Conservation (phyloP, 2,888 invertebrate genomes). For the Polylopha cassiicola region DNA sequence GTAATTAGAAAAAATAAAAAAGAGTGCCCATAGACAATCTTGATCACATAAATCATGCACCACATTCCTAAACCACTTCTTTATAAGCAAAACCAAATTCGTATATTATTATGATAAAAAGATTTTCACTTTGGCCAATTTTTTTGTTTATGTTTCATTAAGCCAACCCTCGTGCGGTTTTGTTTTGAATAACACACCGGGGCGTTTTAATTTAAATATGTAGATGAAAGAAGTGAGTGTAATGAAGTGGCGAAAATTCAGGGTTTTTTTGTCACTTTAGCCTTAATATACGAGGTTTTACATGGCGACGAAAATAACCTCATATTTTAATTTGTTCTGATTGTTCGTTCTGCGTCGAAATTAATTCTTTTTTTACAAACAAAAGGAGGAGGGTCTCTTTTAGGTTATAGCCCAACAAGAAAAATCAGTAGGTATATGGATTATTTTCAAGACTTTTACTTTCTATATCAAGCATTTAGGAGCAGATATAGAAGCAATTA, state of each 20-base stretch:
- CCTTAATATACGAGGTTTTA: slow-evolving; percentile 8
- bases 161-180: slow-evolving; percentile 27
- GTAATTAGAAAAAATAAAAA: too few species aligned
- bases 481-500: too few species aligned
- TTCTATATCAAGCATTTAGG: too few species aligned
- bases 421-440: too few species aligned
- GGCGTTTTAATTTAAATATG: slow-evolving; percentile 37
- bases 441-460: too few species aligned
- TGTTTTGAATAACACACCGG: slow-evolving; percentile 32
- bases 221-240: slow-evolving; percentile 31
- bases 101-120: slow-evolving; percentile 11
- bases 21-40: too few species aligned
- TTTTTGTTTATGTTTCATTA: slow-evolving; percentile 43
- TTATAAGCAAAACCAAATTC: too few species aligned
- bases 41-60: too few species aligned
- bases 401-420: too few species aligned
- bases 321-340: slow-evolving; percentile 1
- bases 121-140: slow-evolving; percentile 8
- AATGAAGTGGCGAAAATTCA: slow-evolving; percentile 33
- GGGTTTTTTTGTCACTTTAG: slow-evolving; percentile 29
- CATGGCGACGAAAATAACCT: slow-evolving; percentile 1
- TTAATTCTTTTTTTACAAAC: neutral
- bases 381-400: too few species aligned
- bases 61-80: too few species aligned
- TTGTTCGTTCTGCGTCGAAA: neutral